Evolutionary conservation across 2,888 invertebrate genomes (phyloP).

Genomic region (Venustoraphidia nigricollis): DNA sequence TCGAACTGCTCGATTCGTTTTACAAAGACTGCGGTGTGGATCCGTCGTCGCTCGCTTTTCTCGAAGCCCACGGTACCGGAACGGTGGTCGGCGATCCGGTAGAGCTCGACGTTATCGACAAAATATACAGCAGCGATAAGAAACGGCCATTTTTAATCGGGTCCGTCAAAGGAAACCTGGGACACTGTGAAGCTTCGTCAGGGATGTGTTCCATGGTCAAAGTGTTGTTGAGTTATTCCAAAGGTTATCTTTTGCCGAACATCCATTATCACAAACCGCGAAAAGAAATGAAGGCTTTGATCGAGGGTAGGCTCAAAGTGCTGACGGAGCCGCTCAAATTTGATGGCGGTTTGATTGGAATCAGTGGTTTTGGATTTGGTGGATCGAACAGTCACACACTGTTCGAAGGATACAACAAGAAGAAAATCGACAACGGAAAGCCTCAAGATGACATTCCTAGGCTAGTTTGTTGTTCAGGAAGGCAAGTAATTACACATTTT

Average conservation of each 20-base stretch:
- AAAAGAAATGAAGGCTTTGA: conserved; percentile 40
- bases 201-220: conserved; percentile 73
- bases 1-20: conserved; percentile 42
- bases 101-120: conserved; percentile 70
- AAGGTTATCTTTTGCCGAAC: conserved; percentile 69
- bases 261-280: conserved; percentile 47
- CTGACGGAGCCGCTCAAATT: conserved; percentile 57
- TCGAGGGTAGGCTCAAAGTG: conserved; percentile 48
- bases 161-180: conserved; percentile 87
- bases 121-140: conserved; percentile 60
- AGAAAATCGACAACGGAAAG: conserved; percentile 42
- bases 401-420: conserved; percentile 40
- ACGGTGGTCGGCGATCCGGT: conserved; percentile 83
- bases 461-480: conserved; percentile 58
- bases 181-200: conserved; percentile 79
- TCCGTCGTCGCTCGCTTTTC: conserved; percentile 53
- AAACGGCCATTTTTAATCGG: conserved; percentile 67
- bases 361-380: conserved; percentile 90
- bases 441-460: conserved; percentile 54
- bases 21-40: conserved; percentile 54
- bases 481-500: background rate
- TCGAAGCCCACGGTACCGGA: conserved; percentile 81
- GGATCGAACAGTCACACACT: conserved; percentile 70
- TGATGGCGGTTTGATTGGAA: conserved; percentile 58
- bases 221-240: conserved; percentile 56